A percentile compares a stretch with the other conserved stretches of the same genome.
Evolutionary conservation across 2,113 vertebrate genomes (phyloP).

Genomic region (Callocephalon fimbriatum): DNA sequence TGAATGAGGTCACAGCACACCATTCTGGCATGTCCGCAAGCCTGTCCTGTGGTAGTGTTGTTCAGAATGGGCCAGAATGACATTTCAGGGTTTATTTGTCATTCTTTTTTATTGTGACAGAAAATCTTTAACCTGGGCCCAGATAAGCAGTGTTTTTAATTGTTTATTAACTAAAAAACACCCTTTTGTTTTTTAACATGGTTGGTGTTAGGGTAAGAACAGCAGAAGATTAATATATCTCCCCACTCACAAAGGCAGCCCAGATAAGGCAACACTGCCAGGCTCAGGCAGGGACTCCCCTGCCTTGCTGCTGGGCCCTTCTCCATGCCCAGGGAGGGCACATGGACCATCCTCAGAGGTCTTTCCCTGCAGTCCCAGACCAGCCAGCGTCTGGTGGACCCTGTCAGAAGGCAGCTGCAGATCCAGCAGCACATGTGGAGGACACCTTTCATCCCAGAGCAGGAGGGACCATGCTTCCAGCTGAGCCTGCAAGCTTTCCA

Average conservation of each 20-base stretch:
- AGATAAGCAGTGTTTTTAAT: background rate
- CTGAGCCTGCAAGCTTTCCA: background rate
- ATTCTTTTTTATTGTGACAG: background rate
- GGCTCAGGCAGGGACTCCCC: background rate
- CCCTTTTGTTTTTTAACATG: background rate
- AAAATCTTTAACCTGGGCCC: background rate
- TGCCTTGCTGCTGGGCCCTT: background rate
- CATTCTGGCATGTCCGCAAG: background rate
- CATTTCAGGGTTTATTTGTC: background rate
- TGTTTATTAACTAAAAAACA: background rate
- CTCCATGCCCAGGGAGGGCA: background rate
- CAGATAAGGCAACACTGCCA: background rate
- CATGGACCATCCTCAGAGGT: background rate
- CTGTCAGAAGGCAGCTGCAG: no score
- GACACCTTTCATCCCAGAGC: no score
- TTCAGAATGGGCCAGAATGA: background rate
- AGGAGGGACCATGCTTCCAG: background rate
- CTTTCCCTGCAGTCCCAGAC: background rate
- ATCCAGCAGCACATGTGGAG: no score
- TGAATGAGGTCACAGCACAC: background rate
- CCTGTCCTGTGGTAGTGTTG: background rate
- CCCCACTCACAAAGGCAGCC: background rate
- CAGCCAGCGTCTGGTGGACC: background rate
- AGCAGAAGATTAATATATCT: background rate
- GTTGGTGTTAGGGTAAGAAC: background rate